Conservation (phyloP, 2,797 vertebrate species). For the Pantherophis vulpinus region DNA sequence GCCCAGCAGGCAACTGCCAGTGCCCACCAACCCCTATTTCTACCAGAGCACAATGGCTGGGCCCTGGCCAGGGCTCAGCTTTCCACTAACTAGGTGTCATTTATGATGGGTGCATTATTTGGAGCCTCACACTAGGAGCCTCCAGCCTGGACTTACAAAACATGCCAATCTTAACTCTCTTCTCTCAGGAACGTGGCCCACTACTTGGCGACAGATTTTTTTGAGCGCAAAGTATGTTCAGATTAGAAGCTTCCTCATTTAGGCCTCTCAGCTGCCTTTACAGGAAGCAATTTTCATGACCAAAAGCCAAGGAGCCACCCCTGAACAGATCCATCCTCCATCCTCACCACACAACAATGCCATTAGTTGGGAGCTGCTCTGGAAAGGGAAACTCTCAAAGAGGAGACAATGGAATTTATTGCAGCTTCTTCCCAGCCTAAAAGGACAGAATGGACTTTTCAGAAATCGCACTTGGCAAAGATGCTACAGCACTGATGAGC, state of each 20-base stretch:
- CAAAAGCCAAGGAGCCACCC: background rate
- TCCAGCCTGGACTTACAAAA: background rate
- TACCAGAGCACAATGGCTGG: background rate
- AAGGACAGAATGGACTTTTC: background rate
- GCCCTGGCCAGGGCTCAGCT: background rate
- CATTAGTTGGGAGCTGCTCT: background rate
- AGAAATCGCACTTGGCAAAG: background rate
- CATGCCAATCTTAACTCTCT: background rate
- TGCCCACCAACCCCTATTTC: background rate
- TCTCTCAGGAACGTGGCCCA: background rate
- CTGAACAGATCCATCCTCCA: background rate
- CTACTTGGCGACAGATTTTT: background rate
- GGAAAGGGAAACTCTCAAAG: background rate
- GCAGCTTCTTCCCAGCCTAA: background rate
- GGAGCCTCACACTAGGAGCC: background rate
- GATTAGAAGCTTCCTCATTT: background rate
- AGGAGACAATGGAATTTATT: background rate
- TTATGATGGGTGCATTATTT: no score
- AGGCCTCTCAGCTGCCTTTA: background rate
- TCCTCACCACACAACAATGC: background rate
- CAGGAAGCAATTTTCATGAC: background rate
- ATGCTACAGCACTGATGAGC: background rate
- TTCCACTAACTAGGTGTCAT: background rate
- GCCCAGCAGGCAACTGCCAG: background rate
- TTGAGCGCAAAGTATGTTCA: background rate